Percentiles rank a stretch among this genome's conserved stretches.
phyloP scores from a whole-genome alignment of 2,797 vertebrate species.

The Choloepus didactylus region DNA sequence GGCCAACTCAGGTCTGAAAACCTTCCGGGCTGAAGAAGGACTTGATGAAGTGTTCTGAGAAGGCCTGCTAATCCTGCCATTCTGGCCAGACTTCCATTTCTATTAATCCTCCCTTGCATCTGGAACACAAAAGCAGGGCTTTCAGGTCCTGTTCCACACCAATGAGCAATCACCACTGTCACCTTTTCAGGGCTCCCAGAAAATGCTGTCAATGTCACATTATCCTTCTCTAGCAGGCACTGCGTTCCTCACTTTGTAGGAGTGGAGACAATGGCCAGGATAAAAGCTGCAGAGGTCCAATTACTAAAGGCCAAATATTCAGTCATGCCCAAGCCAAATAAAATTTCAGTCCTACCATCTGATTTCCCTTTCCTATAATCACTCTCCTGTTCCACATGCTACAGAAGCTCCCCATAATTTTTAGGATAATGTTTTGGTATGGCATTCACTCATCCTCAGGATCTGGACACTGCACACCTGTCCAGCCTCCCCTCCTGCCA shows the following conservation, averaged over 20 bases:
- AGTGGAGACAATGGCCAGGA: slow-evolving; percentile 53
- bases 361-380: background rate
- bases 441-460: background rate
- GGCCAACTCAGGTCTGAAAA: background rate
- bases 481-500: background rate
- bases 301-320: background rate
- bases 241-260: background rate
- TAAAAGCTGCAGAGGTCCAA: background rate
- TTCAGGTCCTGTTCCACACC: background rate
- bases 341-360: background rate
- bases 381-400: background rate
- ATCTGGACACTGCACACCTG: background rate
- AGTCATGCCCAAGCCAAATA: background rate
- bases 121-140: background rate
- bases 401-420: background rate
- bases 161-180: background rate
- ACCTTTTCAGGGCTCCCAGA: background rate
- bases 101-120: background rate
- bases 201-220: background rate
- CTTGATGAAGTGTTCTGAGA: background rate
- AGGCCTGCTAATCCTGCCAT: background rate
- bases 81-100: background rate
- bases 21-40: background rate
- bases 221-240: background rate
- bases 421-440: background rate